These are phyloP conservation scores for Gonatopus flavifemur DNA, from an alignment of 1,140 invertebrate genomes.

Conservation along the genomic window DNA sequence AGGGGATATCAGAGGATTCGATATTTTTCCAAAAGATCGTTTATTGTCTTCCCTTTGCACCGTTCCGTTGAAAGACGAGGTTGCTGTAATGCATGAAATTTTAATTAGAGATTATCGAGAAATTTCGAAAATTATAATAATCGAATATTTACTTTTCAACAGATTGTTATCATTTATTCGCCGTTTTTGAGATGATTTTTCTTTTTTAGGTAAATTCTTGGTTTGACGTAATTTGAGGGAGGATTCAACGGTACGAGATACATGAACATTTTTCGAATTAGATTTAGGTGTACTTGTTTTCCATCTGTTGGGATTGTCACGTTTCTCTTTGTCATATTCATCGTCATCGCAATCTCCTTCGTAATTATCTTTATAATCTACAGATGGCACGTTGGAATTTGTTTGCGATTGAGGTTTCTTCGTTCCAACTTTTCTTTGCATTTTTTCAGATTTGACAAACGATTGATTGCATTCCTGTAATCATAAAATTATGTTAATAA, in stretches of 20 bases:
- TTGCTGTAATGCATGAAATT: slow-evolving; percentile 14
- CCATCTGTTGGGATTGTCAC: slow-evolving; percentile 50
- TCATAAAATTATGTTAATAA: slow-evolving; percentile 15
- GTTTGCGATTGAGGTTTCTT: slow-evolving; percentile 45
- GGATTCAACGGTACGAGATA: slow-evolving; percentile 33
- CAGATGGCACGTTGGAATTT: slow-evolving; percentile 28
- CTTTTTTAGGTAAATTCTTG: slow-evolving; percentile 48
- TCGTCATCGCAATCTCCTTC: slow-evolving; percentile 57
- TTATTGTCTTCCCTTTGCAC: slow-evolving; percentile 35
- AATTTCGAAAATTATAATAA: background rate
- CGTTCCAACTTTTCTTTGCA: slow-evolving; percentile 41
- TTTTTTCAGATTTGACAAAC: slow-evolving; percentile 50
- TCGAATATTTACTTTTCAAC: slow-evolving; percentile 33
- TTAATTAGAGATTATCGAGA: background rate
- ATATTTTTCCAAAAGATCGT: slow-evolving; percentile 18
- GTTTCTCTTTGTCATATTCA: slow-evolving; percentile 53
- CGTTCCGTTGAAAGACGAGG: slow-evolving; percentile 24
- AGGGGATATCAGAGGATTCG: slow-evolving; percentile 23
- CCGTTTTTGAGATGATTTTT: slow-evolving; percentile 50
- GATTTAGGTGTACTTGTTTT: slow-evolving; percentile 47
- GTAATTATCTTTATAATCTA: slow-evolving; percentile 55
- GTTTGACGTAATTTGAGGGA: slow-evolving; percentile 41
- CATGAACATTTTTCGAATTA: slow-evolving; percentile 39
- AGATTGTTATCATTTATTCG: slow-evolving; percentile 42
- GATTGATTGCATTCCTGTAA: slow-evolving; percentile 37